Base-by-base conservation (phyloP, 2,888 invertebrate species). In the Leptinotarsa peninsularis region DNA sequence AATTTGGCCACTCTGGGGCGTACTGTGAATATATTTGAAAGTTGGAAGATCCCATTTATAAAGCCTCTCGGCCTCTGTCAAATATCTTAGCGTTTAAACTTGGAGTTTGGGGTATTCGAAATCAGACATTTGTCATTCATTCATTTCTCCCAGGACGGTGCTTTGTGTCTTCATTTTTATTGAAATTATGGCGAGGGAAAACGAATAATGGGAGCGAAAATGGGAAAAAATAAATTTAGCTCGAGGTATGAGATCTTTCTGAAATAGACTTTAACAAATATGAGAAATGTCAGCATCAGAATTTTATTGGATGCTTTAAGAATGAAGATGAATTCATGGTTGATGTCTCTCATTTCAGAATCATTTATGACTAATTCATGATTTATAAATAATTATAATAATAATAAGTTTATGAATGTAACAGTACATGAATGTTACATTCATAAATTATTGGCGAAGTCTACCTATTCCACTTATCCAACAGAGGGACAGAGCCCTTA, bases 11-110 rank as follows among this genome's bases (percentile, higher is more conserved):
- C 84, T 84, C 83, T 81, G 70, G 54, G 68, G 66, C 56, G 56
- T 71, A 67, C 79, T 76, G 69, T 76, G 78, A 78, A 78, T 78
- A 78, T 76, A 78, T 78, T 78, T 72, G 73, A 63, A 78, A 82
- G 82, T 83, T 82, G 82, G 82, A 80, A 63, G 80, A 82, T 82
- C 82, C 79, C 84, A 83, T 84, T 84, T 83, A 81, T 83, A 82
- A 83, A 81, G 79, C 80, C 79, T 79, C 71, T 74, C 74, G 69
- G 72, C 73, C 73, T 56, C 76, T 74, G 70, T 74, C 73, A 78
- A 72, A 77, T 67, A 63, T 63, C 63, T 63, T n/a, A 43, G 63
- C 63, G 33, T 63, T 63, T 43, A 63, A 63, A 63, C 33, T 33
- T 43, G 63, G n/a, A 63, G 33, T 23, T 60, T 5, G 18, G 60